Evolutionary conservation across 2,888 invertebrate species (phyloP).

Genomic region (Drosophila falleni): DNA sequence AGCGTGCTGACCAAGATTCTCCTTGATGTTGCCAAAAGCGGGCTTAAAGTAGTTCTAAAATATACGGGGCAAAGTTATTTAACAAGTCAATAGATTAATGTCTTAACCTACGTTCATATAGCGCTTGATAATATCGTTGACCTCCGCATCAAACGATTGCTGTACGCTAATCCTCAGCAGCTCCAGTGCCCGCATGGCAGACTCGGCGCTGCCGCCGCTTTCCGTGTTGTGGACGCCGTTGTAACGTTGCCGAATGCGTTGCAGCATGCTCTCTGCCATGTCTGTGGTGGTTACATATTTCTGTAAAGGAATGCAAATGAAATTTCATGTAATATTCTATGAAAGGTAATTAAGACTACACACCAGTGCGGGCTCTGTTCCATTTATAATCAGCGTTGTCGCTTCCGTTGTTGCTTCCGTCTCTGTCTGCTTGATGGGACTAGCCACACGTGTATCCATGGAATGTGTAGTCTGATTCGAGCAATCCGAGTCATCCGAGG

Average conservation of each 20-base stretch:
- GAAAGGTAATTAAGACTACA: conserved; percentile 1
- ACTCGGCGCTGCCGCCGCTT: conserved; percentile 79
- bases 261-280: conserved; percentile 83
- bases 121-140: conserved; percentile 87
- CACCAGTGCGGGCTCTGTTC: conserved; percentile 57
- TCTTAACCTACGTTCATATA: conserved; percentile 86
- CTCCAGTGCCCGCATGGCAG: conserved; percentile 86
- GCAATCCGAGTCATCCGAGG: conserved; percentile 85
- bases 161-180: conserved; percentile 88
- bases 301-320: conserved; percentile 44
- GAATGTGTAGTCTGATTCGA: conserved; percentile 85
- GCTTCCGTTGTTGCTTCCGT: conserved; percentile 35
- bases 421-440: conserved; percentile 58
- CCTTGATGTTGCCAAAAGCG: conserved; percentile 88
- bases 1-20: conserved; percentile 87
- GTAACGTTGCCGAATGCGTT: conserved; percentile 82
- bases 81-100: background rate
- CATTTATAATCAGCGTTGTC: conserved; percentile 24
- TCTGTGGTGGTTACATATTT: conserved; percentile 84
- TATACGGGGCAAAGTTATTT: conserved; percentile 42
- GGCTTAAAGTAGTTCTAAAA: conserved; percentile 88
- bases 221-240: conserved; percentile 71
- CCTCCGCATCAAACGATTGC: conserved; percentile 87
- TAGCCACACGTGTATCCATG: conserved; percentile 81
- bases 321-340: background rate